Base-by-base conservation (phyloP, 2,113 vertebrate genomes). In the Varanus salvator region DNA sequence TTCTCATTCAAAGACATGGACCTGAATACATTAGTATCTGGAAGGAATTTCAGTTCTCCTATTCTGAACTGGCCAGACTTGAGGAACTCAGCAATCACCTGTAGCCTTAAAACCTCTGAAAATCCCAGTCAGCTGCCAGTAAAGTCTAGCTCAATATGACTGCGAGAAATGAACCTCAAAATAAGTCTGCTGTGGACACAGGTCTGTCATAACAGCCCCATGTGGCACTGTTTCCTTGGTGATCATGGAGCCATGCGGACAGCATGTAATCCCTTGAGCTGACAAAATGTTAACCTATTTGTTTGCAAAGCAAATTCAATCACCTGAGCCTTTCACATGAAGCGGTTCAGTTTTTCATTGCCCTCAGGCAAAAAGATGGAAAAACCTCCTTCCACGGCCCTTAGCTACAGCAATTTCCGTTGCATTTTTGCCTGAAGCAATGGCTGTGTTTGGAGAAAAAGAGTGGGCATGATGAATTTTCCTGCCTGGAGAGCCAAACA, bases 311-410 rank as follows among this genome's bases (percentile, higher is more conserved):
- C 0, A 0, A 89, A 54, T 84, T 90, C 0, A 0, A 66, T 76
- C 76, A 91, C 31, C 64, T 12, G 84, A 75, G 81, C 72, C 88
- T 69, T 64, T 68, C 52, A 38, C 11, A 57, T 0, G 0, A 29
- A 64, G 84, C 86, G 25, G 60, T 90, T 68, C 66, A 3, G 38
- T 48, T 90, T 85, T 91, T 64, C 34, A 54, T 76, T 91, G 90
- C 80, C 90, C 38, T 34, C 29, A 71, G 88, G 90, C 78, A 85
- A 19, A 83, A 86, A 76, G 23, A 50, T 8, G 21, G 52, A 11
- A 50, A n/a, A 27, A n/a, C 3, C 52, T 0, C 15, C 3, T 31
- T 44, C 3, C 0, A 5, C 71, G 54, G 87, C 0, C 38, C 0
- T 17, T 0, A 4, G 52, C 69, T 82, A 75, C 83, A 89, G 78